Evolutionary conservation across 1,140 invertebrate genomes (phyloP).

Genomic region (Halyomorpha halys): DNA sequence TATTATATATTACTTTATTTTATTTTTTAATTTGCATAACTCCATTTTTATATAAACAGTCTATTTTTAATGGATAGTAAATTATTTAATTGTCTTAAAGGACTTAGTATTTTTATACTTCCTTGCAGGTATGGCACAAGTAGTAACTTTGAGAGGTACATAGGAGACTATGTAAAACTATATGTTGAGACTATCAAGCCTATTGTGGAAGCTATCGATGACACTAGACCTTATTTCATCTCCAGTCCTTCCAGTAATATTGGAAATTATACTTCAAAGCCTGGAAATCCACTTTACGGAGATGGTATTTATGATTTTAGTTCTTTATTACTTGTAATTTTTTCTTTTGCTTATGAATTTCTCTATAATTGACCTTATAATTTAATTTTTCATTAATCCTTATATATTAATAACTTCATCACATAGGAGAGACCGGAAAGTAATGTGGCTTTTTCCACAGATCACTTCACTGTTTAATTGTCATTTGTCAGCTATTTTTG

Average conservation of each 20-base stretch:
- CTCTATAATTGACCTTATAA: background rate
- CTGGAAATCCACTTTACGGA: constrained; percentile 69
- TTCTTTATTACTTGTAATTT: background rate
- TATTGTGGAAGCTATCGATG: constrained; percentile 52
- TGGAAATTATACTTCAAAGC: constrained; percentile 60
- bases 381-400: background rate
- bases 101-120: too few species aligned
- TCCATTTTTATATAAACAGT: too few species aligned
- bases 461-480: too few species aligned
- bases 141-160: constrained; percentile 47
- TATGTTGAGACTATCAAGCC: constrained; percentile 70
- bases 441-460: too few species aligned
- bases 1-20: too few species aligned
- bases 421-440: too few species aligned
- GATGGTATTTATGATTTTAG: constrained; percentile 51
- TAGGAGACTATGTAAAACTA: constrained; percentile 72
- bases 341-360: background rate
- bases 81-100: too few species aligned
- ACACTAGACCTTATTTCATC: constrained; percentile 54
- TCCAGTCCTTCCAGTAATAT: constrained; percentile 91
- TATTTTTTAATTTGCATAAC: too few species aligned
- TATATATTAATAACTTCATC: too few species aligned
- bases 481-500: too few species aligned
- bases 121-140: constrained; percentile 49
- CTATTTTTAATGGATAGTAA: too few species aligned